phyloP scores from a whole-genome alignment of 2,113 vertebrate species.

The Probosciger aterrimus region DNA sequence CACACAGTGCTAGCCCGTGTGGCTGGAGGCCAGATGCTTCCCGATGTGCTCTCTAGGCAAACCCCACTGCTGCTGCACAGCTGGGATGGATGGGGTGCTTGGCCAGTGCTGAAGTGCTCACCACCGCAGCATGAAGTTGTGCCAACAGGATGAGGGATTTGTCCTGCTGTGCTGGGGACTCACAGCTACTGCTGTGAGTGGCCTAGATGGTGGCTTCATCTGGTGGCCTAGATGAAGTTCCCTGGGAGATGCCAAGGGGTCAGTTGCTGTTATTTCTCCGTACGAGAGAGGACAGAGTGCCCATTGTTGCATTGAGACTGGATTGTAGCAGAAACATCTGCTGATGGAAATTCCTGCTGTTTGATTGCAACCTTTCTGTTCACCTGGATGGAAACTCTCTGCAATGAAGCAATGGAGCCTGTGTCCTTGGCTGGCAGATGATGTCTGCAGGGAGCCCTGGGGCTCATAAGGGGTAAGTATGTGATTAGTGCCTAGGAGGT shows the following conservation, averaged over 20 bases:
- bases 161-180: not conserved
- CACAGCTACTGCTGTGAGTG: too few relatives aligned
- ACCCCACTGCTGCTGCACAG: not conserved
- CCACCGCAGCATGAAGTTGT: rapidly evolving
- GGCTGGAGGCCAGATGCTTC: not conserved
- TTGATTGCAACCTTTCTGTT: not conserved
- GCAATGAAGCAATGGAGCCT: not conserved
- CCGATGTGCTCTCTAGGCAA: rapidly evolving
- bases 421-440: not conserved
- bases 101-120: not conserved
- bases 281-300: rapidly evolving
- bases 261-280: not conserved
- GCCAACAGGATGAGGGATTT: not conserved
- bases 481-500: not conserved
- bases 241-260: not conserved
- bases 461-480: rapidly evolving
- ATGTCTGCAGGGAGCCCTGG: not conserved
- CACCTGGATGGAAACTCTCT: not conserved
- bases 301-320: rapidly evolving
- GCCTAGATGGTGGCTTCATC: too few relatives aligned
- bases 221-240: not conserved
- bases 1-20: rapidly evolving
- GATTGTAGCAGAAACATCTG: not conserved
- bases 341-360: not conserved
- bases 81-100: not conserved